A percentile compares a stretch with the other conserved stretches of the same genome.
Conservation (phyloP, 2,797 vertebrate species). For the Hirundo rustica region DNA sequence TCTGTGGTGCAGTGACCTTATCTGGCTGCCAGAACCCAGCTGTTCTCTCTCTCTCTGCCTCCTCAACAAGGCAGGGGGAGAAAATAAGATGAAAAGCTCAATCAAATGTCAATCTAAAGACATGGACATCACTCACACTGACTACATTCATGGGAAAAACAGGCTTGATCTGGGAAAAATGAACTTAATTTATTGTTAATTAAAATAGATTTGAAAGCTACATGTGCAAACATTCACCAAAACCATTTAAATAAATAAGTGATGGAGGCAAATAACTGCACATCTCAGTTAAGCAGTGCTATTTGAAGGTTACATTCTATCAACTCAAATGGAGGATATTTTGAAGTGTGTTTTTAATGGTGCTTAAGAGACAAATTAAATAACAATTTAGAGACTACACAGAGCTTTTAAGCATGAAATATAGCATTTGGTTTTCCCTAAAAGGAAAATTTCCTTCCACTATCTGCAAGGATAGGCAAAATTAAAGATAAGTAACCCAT, state of each 20-base stretch:
- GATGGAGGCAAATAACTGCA: background rate
- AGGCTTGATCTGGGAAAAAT: background rate
- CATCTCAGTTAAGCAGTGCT: background rate
- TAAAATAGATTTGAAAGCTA: background rate
- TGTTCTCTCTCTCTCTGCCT: accelerated
- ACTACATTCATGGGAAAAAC: background rate
- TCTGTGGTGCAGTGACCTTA: background rate
- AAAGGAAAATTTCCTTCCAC: background rate
- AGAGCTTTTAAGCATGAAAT: background rate
- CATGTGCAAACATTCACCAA: background rate
- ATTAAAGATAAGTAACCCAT: background rate
- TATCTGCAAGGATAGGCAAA: background rate
- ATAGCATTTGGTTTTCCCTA: background rate
- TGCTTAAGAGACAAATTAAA: background rate
- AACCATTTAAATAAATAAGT: background rate
- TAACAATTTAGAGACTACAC: background rate
- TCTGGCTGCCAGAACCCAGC: background rate
- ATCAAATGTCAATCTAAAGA: background rate
- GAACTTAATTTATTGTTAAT: background rate
- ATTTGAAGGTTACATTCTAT: background rate
- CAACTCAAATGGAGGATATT: background rate
- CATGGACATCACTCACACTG: background rate
- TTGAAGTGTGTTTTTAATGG: background rate
- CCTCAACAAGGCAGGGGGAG: background rate
- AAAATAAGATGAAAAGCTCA: background rate